Conservation (phyloP, 2,113 vertebrate species). For the Alethe diademata region DNA sequence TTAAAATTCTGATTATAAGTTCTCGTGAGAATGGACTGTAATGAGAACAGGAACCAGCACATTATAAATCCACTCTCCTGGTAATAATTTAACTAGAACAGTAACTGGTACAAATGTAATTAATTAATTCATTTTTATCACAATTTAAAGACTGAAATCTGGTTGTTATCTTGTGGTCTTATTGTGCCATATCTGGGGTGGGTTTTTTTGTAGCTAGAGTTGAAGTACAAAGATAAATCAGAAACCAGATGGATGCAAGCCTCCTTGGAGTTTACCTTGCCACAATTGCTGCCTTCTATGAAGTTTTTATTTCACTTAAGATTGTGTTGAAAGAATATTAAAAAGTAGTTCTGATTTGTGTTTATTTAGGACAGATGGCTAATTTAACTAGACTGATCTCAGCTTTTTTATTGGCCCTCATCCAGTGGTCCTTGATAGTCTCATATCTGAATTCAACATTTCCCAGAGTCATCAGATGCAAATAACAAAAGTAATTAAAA, state of each 20-base stretch:
- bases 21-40: slow-evolving; percentile 58
- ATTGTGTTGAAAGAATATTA: not conserved
- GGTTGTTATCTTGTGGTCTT: not conserved
- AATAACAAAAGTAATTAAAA: slow-evolving; percentile 58
- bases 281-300: not conserved
- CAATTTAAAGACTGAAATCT: slow-evolving; percentile 21
- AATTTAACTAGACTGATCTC: not conserved
- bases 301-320: not conserved
- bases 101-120: slow-evolving; percentile 54
- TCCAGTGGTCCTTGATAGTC: not conserved
- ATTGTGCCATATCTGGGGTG: not conserved
- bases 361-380: slow-evolving; percentile 11
- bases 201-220: not conserved
- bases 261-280: not conserved
- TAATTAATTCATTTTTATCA: slow-evolving; percentile 53
- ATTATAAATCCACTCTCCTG: slow-evolving; percentile 59
- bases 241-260: not conserved
- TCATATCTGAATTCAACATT: slow-evolving; percentile 7
- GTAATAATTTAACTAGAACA: slow-evolving; percentile 63
- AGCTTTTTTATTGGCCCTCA: not conserved
- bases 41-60: slow-evolving; percentile 58
- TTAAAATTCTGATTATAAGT: slow-evolving; percentile 57
- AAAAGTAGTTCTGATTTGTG: not conserved
- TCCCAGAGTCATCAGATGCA: not conserved
- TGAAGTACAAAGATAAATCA: not conserved